Evolutionary conservation across 2,113 vertebrate genomes (phyloP).

Genomic region (Triplophysa siluroides): DNA sequence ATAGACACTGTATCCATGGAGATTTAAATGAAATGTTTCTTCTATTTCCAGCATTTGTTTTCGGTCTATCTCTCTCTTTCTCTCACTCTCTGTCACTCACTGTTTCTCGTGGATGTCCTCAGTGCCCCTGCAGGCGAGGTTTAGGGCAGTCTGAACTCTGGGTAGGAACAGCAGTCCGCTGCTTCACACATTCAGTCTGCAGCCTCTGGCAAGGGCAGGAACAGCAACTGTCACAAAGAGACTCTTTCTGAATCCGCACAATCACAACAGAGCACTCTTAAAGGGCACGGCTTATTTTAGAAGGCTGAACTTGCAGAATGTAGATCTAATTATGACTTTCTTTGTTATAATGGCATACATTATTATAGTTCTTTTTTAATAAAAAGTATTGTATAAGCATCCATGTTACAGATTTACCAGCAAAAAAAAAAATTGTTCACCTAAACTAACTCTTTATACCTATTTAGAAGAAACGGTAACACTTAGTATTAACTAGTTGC

Average conservation of each 20-base stretch:
- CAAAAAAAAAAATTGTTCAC: too few species aligned
- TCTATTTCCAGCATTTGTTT: conserved; percentile 13
- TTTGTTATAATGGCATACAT: background rate
- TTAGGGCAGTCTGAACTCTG: conserved; percentile 28
- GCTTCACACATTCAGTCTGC: background rate
- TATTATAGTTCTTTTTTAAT: too few species aligned
- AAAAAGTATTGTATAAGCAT: too few species aligned
- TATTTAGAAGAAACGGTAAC: too few species aligned
- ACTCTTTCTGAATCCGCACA: conserved; percentile 1
- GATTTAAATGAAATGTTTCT: conserved; percentile 10
- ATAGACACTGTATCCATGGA: conserved; percentile 44
- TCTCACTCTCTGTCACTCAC: background rate
- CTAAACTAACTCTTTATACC: background rate
- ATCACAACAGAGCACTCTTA: conserved; percentile 32
- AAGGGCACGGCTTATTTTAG: conserved; percentile 32
- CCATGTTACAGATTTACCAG: too few species aligned
- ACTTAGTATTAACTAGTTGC: too few species aligned
- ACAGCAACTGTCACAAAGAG: conserved; percentile 23
- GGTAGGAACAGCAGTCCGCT: conserved; percentile 14
- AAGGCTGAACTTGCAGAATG: conserved; percentile 23
- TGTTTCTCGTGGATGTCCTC: conserved; percentile 5
- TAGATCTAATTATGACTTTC: conserved; percentile 14
- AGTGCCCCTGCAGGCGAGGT: conserved; percentile 4
- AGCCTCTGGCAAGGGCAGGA: conserved; percentile 22
- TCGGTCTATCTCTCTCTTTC: background rate